Conservation (phyloP, 2,113 vertebrate genomes). For the Orthonyx spaldingii region DNA sequence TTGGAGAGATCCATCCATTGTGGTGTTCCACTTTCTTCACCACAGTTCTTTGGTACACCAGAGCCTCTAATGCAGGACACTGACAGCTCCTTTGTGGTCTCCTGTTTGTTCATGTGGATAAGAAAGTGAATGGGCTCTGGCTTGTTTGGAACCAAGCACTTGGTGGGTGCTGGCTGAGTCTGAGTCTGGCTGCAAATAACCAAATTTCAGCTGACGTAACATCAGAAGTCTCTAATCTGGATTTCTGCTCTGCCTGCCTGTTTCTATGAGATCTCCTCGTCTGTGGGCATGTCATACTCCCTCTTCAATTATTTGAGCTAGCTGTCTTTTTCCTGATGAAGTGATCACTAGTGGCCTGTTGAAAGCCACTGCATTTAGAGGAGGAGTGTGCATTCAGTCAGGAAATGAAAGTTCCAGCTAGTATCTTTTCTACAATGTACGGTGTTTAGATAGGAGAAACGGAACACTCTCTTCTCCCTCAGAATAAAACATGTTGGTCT, state of each 20-base stretch:
- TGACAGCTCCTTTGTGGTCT: neutral
- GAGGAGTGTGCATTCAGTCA: neutral
- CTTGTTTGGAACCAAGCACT: neutral
- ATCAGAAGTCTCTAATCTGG: neutral
- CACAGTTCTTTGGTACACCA: neutral
- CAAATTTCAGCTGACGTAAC: neutral
- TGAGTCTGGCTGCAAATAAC: neutral
- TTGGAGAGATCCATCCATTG: neutral
- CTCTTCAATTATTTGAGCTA: neutral
- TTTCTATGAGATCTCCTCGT: neutral
- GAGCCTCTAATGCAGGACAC: neutral
- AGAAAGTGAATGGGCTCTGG: neutral
- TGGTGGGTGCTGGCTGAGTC: neutral
- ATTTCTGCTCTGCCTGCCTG: neutral
- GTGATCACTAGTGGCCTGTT: neutral
- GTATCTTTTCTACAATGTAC: neutral
- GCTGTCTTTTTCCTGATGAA: neutral
- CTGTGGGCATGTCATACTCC: neutral
- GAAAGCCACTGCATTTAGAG: neutral
- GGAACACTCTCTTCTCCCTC: neutral
- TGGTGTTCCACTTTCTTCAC: neutral
- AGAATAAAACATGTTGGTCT: neutral
- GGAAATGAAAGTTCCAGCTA: neutral
- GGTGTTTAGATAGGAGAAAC: neutral
- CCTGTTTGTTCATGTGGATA: neutral